Percentiles rank a stretch among this genome's conserved stretches.
phyloP scores from a whole-genome alignment of 2,113 vertebrate genomes.

The Myotis brandtii region DNA sequence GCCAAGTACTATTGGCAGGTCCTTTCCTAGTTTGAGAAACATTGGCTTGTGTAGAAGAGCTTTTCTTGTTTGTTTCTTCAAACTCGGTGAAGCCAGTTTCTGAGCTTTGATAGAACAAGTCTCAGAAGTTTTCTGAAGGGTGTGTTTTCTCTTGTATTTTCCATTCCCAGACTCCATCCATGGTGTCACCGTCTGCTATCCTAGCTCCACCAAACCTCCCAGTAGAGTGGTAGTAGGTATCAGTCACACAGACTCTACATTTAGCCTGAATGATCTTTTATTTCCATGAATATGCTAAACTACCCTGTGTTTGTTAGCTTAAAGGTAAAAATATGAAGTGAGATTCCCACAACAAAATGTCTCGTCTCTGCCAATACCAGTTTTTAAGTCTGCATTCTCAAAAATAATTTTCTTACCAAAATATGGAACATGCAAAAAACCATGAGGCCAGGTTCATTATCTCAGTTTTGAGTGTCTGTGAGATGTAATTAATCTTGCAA shows the following conservation, averaged over 20 bases:
- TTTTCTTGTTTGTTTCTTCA: conserved; percentile 52
- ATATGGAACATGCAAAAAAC: conserved; percentile 3
- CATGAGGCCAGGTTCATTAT: background rate
- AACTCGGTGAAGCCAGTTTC: background rate
- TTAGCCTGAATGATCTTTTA: conserved; percentile 23
- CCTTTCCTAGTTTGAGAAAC: background rate
- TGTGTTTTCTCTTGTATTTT: conserved; percentile 39
- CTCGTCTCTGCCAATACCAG: conserved; percentile 22
- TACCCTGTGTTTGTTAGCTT: conserved; percentile 28
- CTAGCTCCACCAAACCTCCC: background rate
- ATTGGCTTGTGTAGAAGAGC: conserved; percentile 23
- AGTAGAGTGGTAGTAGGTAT: background rate
- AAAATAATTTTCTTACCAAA: conserved; percentile 55
- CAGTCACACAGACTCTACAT: conserved; percentile 2
- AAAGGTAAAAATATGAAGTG: conserved; percentile 50
- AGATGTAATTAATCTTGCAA: background rate
- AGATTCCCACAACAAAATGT: conserved; percentile 1
- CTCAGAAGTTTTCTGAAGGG: conserved; percentile 51
- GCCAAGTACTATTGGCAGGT: conserved; percentile 53
- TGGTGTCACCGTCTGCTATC: conserved; percentile 5
- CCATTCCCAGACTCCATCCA: conserved; percentile 9
- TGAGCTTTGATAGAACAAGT: conserved; percentile 5
- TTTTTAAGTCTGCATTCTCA: conserved; percentile 53
- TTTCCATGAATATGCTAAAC: conserved; percentile 45
- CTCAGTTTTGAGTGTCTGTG: conserved; percentile 28